phyloP scores from a whole-genome alignment of 2,797 vertebrate genomes.

The Amniataba percoides region DNA sequence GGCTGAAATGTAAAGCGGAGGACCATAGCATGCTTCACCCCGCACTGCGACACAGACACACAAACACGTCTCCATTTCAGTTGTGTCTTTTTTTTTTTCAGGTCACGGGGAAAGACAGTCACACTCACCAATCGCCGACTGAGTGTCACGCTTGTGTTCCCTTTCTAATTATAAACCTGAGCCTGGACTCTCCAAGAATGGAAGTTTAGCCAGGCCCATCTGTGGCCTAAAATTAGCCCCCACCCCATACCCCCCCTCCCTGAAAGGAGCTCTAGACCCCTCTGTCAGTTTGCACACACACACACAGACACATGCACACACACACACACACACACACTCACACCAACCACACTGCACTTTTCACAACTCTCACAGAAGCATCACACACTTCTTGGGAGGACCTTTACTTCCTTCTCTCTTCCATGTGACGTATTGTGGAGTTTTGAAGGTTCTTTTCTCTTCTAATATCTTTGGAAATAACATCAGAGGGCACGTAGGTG shows the following conservation, averaged over 20 bases:
- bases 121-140: slow-evolving; percentile 32
- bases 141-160: slow-evolving; percentile 79
- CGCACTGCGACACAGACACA: neutral
- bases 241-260: too few relatives aligned
- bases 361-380: slow-evolving; percentile 47
- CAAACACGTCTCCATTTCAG: slow-evolving; percentile 7
- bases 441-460: slow-evolving; percentile 26
- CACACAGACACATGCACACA: slow-evolving; percentile 40
- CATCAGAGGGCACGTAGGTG: neutral
- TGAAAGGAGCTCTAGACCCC: slow-evolving; percentile 54
- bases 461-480: slow-evolving; percentile 30
- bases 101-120: slow-evolving; percentile 21
- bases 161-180: slow-evolving; percentile 90
- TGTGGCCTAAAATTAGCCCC: slow-evolving; percentile 92
- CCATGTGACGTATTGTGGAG: slow-evolving; percentile 39
- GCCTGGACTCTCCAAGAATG: slow-evolving; percentile 89
- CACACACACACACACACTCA: slow-evolving; percentile 33
- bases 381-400: slow-evolving; percentile 55
- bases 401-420: slow-evolving; percentile 24
- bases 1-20: neutral
- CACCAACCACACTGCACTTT: slow-evolving; percentile 44
- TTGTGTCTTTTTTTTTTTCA: slow-evolving; percentile 23
- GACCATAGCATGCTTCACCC: neutral
- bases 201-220: slow-evolving; percentile 90
- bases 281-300: slow-evolving; percentile 55